Percentiles rank a stretch among this genome's conserved stretches.
Evolutionary conservation across 2,888 invertebrate genomes (phyloP).

Genomic region (Himalopsyche japonica): DNA sequence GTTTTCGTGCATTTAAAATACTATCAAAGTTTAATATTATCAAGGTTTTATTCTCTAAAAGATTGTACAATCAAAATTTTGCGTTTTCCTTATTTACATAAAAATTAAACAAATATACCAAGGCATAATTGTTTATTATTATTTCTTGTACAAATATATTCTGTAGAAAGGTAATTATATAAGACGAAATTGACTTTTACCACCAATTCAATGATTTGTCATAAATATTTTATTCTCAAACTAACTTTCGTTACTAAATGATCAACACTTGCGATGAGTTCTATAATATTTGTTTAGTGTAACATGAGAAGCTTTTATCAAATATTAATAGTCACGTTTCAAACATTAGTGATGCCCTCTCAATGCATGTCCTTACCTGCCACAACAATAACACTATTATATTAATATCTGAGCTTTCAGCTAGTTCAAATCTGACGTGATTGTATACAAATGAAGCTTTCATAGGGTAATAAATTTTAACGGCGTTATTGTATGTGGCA

Average conservation of each 20-base stretch:
- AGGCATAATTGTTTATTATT: too few species aligned
- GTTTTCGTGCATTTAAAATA: too few species aligned
- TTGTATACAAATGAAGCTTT: background rate
- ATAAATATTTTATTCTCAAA: too few species aligned
- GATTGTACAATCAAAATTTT: too few species aligned
- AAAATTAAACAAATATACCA: too few species aligned
- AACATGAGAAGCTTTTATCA: constrained; percentile 18
- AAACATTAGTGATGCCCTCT: background rate
- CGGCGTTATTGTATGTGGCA: background rate
- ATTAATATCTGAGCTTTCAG: background rate
- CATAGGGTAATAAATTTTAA: background rate
- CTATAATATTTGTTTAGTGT: constrained; percentile 12
- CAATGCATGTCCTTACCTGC: constrained; percentile 12
- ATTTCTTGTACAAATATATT: too few species aligned
- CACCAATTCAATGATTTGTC: too few species aligned
- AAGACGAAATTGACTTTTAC: too few species aligned
- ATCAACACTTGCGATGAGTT: background rate
- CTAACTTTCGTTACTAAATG: background rate
- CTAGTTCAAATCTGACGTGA: background rate
- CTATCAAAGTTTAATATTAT: too few species aligned
- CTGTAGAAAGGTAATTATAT: too few species aligned
- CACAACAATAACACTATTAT: constrained; percentile 5
- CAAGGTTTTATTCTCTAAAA: too few species aligned
- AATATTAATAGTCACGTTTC: constrained; percentile 9
- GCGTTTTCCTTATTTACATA: too few species aligned